A percentile compares a stretch with the other conserved stretches of the same genome.
Evolutionary conservation across 2,888 invertebrate genomes (phyloP).

Genomic region (Cancer borealis): DNA sequence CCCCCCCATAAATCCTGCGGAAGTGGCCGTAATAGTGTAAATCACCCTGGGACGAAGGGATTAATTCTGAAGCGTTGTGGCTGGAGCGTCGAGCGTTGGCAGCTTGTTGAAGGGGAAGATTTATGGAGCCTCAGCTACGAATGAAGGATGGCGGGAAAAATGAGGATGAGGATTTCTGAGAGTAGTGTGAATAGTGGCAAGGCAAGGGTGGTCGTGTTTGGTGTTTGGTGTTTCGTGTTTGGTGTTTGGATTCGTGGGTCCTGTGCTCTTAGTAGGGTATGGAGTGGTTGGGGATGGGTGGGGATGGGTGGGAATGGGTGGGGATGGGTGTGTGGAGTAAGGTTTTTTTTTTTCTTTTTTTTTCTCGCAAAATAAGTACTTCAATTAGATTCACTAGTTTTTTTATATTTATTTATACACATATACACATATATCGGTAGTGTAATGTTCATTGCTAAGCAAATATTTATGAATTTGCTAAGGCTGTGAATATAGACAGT

Average conservation of each 20-base stretch:
- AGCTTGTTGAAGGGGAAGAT: neutral
- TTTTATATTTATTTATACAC: no score
- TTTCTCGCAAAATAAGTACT: no score
- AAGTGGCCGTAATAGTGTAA: slow-evolving; percentile 35
- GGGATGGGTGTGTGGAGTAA: neutral
- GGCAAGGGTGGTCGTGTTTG: neutral
- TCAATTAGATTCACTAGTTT: no score
- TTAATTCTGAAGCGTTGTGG: slow-evolving; percentile 34
- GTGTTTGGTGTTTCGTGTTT: neutral
- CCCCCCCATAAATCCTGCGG: slow-evolving; percentile 6
- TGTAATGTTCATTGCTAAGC: no score
- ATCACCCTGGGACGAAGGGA: slow-evolving; percentile 1
- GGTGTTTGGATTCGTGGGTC: neutral
- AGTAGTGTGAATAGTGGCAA: neutral
- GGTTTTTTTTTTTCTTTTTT: no score
- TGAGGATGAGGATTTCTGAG: neutral
- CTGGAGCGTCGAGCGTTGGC: neutral
- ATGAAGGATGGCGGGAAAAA: neutral
- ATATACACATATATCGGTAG: no score
- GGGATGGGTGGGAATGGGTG: no score
- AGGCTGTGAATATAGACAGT: no score
- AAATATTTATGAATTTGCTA: no score
- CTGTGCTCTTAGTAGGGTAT: neutral
- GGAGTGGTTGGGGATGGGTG: no score
- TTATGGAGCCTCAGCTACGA: neutral